These are phyloP conservation scores for Thryonomys swinderianus DNA, from an alignment of 2,113 vertebrate species.

Conservation along the genomic window DNA sequence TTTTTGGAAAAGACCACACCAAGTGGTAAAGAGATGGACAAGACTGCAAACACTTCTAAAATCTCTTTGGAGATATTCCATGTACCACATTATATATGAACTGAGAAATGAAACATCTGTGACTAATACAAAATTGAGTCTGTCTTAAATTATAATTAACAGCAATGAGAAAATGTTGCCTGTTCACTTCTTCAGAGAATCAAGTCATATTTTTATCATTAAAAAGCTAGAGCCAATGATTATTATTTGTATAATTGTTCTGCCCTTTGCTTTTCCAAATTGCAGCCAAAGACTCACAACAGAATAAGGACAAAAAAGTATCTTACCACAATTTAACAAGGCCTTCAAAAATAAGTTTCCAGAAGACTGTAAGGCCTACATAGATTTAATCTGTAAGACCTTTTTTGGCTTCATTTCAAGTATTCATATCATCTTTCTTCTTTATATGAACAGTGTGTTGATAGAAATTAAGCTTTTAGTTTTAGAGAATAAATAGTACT, in stretches of 20 bases:
- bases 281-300: constrained; percentile 51
- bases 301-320: constrained; percentile 65
- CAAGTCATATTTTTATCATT: constrained; percentile 82
- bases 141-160: constrained; percentile 85
- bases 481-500: constrained; percentile 69
- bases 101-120: constrained; percentile 86
- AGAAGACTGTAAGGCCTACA: constrained; percentile 35
- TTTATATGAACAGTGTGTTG: constrained; percentile 60
- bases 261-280: constrained; percentile 61
- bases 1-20: constrained; percentile 84
- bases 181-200: constrained; percentile 80
- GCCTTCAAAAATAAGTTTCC: constrained; percentile 66
- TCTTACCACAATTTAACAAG: constrained; percentile 62
- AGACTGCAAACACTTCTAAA: constrained; percentile 83
- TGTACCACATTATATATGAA: constrained; percentile 84
- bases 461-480: constrained; percentile 61
- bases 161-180: constrained; percentile 82
- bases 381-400: constrained; percentile 69
- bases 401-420: constrained; percentile 67
- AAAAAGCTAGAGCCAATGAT: constrained; percentile 76
- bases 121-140: constrained; percentile 84
- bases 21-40: constrained; percentile 84
- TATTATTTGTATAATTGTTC: constrained; percentile 74
- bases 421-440: constrained; percentile 68
- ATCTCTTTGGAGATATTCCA: constrained; percentile 84